These are phyloP conservation scores for Thymelicus acteon DNA, from an alignment of 2,888 invertebrate genomes.

Conservation along the genomic window DNA sequence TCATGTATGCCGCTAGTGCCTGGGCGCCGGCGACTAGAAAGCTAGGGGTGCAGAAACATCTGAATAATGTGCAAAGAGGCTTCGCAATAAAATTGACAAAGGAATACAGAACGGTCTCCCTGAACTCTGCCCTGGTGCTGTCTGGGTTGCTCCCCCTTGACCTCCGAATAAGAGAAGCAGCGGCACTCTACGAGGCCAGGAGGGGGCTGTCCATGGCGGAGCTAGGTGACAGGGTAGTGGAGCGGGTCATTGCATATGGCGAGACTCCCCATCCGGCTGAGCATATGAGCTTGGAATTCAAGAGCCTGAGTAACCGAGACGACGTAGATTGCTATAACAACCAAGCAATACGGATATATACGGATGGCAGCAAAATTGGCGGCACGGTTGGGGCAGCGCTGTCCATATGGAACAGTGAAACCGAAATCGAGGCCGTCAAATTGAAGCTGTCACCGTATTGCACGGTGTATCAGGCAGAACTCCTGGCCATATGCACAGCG, in stretches of 20 bases:
- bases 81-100: not conserved
- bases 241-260: not conserved
- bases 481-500: not conserved
- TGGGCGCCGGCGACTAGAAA: slow-evolving; percentile 4
- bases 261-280: not conserved
- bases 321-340: too few relatives aligned
- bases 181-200: not conserved
- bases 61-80: not conserved
- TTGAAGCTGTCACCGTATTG: slow-evolving; percentile 11
- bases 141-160: not conserved
- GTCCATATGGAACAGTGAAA: too few relatives aligned
- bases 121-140: not conserved
- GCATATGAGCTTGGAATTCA: not conserved
- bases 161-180: slow-evolving; percentile 4
- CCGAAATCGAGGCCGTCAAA: not conserved
- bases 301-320: not conserved
- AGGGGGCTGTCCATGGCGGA: not conserved
- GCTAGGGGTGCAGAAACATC: not conserved
- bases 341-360: too few relatives aligned
- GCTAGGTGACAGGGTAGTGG: not conserved
- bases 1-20: slow-evolving; percentile 1
- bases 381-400: too few relatives aligned
- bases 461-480: slow-evolving; percentile 15
- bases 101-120: slow-evolving; percentile 2
- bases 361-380: too few relatives aligned